These are phyloP conservation scores for Microplitis mediator DNA, from an alignment of 1,140 invertebrate genomes.

Conservation along the genomic window DNA sequence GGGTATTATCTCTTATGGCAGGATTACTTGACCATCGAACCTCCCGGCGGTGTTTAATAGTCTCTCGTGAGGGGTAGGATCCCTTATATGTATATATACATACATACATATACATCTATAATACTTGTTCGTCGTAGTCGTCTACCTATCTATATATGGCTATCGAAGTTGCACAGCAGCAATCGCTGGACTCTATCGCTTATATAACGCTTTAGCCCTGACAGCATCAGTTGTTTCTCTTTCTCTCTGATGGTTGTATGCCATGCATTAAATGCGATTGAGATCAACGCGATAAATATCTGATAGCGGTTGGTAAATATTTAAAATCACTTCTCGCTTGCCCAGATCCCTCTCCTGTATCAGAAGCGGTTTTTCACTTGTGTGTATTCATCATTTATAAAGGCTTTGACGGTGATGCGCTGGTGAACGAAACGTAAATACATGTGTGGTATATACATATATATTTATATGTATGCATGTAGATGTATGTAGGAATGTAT, in stretches of 20 bases:
- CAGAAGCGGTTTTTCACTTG: not conserved
- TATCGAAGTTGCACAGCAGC: constrained; percentile 34
- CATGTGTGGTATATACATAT: not conserved
- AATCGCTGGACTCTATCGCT: not conserved
- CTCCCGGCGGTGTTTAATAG: constrained; percentile 44
- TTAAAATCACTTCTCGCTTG: constrained; percentile 30
- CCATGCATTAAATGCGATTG: constrained; percentile 22
- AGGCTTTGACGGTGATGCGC: not conserved
- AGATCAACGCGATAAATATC: constrained; percentile 33
- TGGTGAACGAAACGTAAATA: not conserved
- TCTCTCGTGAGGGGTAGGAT: constrained; percentile 32
- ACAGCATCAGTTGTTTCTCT: not conserved
- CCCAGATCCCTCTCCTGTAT: not conserved
- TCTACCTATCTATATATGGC: constrained; percentile 5
- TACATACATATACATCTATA: no score
- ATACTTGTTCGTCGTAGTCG: no score
- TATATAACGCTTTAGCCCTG: not conserved
- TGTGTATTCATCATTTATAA: constrained; percentile 11
- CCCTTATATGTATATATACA: constrained; percentile 29
- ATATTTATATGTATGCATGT: not conserved
- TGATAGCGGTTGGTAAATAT: constrained; percentile 31
- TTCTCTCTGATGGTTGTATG: not conserved
- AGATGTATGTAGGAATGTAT: no score
- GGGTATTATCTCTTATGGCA: constrained; percentile 31
- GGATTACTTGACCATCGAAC: constrained; percentile 45